Evolutionary conservation across 2,113 vertebrate species (phyloP).

Genomic region (Progne subis): DNA sequence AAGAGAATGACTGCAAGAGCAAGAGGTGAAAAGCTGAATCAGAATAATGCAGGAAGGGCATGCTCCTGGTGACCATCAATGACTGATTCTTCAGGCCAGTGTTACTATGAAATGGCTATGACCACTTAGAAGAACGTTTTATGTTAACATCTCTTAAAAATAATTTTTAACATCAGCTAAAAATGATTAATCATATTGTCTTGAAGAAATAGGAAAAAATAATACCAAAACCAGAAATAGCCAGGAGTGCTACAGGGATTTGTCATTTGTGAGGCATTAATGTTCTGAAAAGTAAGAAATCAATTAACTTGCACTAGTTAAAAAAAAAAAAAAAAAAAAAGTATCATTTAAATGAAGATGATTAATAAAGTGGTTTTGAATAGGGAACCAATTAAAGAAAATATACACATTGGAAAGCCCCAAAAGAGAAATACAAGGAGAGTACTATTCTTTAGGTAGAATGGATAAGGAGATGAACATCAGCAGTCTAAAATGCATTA

Average conservation of each 20-base stretch:
- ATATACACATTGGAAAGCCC: neutral
- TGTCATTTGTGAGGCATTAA: neutral
- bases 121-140: constrained; percentile 13
- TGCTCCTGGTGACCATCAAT: neutral
- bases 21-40: neutral
- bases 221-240: neutral
- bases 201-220: neutral
- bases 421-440: neutral
- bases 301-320: neutral
- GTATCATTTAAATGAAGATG: neutral
- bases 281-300: neutral
- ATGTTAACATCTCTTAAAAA: neutral
- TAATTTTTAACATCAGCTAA: neutral
- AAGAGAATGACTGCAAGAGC: neutral
- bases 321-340: neutral
- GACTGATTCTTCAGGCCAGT: neutral
- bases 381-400: neutral
- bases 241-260: neutral
- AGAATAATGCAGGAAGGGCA: neutral
- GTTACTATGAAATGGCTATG: neutral
- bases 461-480: neutral
- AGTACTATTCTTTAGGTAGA: neutral
- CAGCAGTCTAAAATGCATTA: neutral
- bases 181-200: neutral
- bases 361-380: neutral